Conservation (phyloP, 2,888 invertebrate genomes). For the Hedychridium roseum region DNA sequence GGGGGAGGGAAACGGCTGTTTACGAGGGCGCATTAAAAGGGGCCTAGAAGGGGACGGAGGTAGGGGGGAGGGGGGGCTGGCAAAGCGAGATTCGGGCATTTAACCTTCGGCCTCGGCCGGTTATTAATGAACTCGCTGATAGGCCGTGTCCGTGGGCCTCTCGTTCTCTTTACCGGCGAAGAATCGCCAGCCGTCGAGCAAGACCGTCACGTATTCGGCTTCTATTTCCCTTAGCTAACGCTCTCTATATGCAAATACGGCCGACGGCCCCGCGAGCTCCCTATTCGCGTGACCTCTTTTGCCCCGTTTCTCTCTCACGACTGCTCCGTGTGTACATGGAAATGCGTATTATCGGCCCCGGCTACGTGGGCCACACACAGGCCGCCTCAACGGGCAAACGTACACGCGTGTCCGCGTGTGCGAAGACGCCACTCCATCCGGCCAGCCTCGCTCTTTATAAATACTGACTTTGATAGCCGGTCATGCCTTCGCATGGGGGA, state of each 20-base stretch:
- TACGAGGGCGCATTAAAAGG: conserved; percentile 30
- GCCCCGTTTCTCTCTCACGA: conserved; percentile 26
- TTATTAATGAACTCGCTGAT: conserved; percentile 60
- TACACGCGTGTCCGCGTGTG: conserved; percentile 15
- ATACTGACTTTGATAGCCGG: conserved; percentile 60
- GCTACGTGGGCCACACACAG: conserved; percentile 20
- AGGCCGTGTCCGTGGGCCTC: conserved; percentile 60
- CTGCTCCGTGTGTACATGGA: conserved; percentile 22
- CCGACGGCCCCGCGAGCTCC: conserved; percentile 44
- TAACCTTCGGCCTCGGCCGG: conserved; percentile 48
- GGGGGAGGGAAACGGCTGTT: conserved; percentile 11
- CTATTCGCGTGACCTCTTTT: conserved; percentile 37
- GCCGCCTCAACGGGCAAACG: background rate
- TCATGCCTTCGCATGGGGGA: conserved; percentile 49
- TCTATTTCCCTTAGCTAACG: conserved; percentile 63
- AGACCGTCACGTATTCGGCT: conserved; percentile 60
- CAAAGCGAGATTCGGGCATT: conserved; percentile 47
- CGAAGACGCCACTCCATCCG: background rate
- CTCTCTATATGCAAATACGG: conserved; percentile 64
- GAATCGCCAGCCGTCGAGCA: conserved; percentile 53
- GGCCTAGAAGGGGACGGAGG: conserved; percentile 9
- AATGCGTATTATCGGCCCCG: conserved; percentile 35
- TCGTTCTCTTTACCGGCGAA: conserved; percentile 48
- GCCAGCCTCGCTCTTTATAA: conserved; percentile 48
- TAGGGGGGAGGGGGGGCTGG: conserved; percentile 19